Evolutionary conservation across 2,888 invertebrate species (phyloP).

Genomic region (Cetonia aurata): DNA sequence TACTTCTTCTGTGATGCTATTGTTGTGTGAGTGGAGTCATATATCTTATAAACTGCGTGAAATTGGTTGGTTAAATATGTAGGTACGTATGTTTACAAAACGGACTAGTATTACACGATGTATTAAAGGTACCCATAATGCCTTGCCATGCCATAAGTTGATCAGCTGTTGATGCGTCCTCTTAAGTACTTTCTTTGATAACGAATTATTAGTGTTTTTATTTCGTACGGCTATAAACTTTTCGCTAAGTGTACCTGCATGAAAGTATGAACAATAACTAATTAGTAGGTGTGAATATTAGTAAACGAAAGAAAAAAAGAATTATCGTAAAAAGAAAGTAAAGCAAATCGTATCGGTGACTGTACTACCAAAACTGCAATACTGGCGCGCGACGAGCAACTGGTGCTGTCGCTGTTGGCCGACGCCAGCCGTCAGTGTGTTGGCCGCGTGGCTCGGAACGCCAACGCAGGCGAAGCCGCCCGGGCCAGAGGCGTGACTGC

Average conservation of each 20-base stretch:
- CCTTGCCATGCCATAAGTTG: too few relatives aligned
- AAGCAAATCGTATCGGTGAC: slow-evolving; percentile 69
- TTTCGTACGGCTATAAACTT: too few relatives aligned
- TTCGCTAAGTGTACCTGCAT: background rate
- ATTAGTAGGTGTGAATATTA: slow-evolving; percentile 1
- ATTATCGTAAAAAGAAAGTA: background rate
- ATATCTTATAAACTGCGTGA: too few relatives aligned
- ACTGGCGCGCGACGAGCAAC: slow-evolving; percentile 89
- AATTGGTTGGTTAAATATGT: too few relatives aligned
- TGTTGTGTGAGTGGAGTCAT: too few relatives aligned
- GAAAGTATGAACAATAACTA: slow-evolving; percentile 5
- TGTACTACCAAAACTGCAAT: slow-evolving; percentile 97
- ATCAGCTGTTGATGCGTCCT: too few relatives aligned
- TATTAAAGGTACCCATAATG: too few relatives aligned
- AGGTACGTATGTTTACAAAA: too few relatives aligned
- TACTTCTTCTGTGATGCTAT: too few relatives aligned
- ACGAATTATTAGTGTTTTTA: too few relatives aligned
- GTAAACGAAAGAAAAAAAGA: slow-evolving; percentile 12
- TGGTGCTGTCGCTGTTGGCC: slow-evolving; percentile 71
- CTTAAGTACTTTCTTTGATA: too few relatives aligned
- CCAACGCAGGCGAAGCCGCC: slow-evolving; percentile 60
- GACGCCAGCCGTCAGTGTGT: slow-evolving; percentile 60
- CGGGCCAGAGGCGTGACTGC: slow-evolving; percentile 41
- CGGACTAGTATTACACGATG: too few relatives aligned
- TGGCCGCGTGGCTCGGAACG: slow-evolving; percentile 64